Percentiles rank a stretch among this genome's conserved stretches.
phyloP scores from a whole-genome alignment of 1,140 invertebrate species.

The Aphelenchoides avenae region DNA sequence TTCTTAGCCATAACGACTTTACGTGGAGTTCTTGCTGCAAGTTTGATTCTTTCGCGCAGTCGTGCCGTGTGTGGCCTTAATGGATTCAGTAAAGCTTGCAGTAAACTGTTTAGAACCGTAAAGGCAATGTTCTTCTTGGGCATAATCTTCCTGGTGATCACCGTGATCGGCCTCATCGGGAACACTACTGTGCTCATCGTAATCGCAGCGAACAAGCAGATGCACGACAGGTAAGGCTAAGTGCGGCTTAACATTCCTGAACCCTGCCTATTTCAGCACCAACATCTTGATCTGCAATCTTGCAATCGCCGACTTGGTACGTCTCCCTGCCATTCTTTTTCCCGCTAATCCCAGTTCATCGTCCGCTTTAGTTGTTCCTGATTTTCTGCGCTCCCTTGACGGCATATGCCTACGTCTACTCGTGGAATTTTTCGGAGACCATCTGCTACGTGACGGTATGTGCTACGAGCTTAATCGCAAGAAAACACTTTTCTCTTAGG shows the following conservation, averaged over 20 bases:
- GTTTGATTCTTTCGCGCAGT: too few relatives aligned
- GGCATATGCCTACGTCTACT: constrained; percentile 76
- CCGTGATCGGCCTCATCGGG: constrained; percentile 42
- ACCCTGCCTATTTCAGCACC: constrained; percentile 30
- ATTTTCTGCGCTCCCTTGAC: constrained; percentile 91
- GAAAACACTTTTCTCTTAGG: background rate
- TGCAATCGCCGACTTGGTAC: constrained; percentile 73
- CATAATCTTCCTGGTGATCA: constrained; percentile 38
- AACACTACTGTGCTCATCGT: constrained; percentile 42
- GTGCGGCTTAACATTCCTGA: constrained; percentile 10
- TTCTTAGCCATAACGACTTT: too few relatives aligned
- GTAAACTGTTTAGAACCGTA: too few relatives aligned
- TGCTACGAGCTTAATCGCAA: background rate
- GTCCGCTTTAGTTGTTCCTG: too few relatives aligned
- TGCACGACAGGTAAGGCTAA: constrained; percentile 38
- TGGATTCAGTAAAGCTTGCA: too few relatives aligned
- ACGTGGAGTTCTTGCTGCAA: too few relatives aligned
- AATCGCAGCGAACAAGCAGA: constrained; percentile 37
- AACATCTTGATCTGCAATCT: constrained; percentile 45
- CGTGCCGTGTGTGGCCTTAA: too few relatives aligned
- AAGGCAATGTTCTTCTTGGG: constrained; percentile 31
- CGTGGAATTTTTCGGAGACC: constrained; percentile 70
- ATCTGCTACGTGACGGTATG: constrained; percentile 38
- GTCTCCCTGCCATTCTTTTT: too few relatives aligned
- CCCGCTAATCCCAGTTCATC: too few relatives aligned